Percentiles rank a stretch among this genome's conserved stretches.
Conservation (phyloP, 2,113 vertebrate species). For the Argyrosomus japonicus region DNA sequence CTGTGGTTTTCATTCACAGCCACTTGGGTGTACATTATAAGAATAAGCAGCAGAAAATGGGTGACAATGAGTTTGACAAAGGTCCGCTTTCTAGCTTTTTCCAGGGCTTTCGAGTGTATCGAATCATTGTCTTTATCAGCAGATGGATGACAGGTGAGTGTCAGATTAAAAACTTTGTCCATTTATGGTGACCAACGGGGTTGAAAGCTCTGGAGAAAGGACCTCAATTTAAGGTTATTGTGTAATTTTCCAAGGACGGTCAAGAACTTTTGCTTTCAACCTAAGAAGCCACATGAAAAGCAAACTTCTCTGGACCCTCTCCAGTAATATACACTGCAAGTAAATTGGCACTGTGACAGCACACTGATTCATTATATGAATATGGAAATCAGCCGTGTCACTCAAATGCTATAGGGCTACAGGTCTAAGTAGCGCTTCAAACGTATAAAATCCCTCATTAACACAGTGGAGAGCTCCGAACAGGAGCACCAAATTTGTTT, state of each 20-base stretch:
- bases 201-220: background rate
- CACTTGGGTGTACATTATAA: no score
- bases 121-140: no score
- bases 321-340: background rate
- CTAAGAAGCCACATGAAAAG: background rate
- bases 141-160: background rate
- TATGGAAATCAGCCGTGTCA: background rate
- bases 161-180: background rate
- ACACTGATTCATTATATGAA: background rate
- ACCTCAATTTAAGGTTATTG: background rate
- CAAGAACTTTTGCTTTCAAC: background rate
- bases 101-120: no score
- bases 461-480: background rate
- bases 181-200: no score
- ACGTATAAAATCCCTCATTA: background rate
- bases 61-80: no score
- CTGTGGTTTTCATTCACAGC: no score
- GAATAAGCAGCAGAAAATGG: no score
- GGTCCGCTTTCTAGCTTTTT: no score
- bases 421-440: background rate
- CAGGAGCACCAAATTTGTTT: background rate
- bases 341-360: background rate
- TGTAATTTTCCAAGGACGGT: background rate
- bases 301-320: constrained; percentile 1
- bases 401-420: background rate